Base-by-base conservation (phyloP, 2,113 vertebrate genomes). In the Tenebrosternarchus preto region DNA sequence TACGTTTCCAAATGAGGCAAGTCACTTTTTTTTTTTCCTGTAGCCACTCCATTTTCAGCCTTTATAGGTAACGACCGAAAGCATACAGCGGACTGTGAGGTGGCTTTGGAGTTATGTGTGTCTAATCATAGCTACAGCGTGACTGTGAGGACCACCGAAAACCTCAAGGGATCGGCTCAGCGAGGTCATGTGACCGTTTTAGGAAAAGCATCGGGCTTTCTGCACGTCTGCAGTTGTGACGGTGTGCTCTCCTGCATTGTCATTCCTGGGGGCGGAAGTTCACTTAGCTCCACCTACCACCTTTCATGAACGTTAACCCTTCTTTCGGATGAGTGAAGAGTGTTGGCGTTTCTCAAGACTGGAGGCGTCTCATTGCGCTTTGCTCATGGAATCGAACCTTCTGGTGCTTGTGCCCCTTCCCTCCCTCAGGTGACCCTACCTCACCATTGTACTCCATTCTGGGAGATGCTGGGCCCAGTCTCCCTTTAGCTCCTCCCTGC, bases 41-140 rank as follows among this genome's bases (percentile, higher is more conserved):
- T 8, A 78, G 86, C 80, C 76, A 81, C 78, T 85, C 82, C 39
- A 72, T 59, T 79, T 85, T 66, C 83, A 59, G 90, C 91, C 91
- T 93, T 92, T 93, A 92, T 92, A 93, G 92, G 88, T 90, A 88
- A 81, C 87, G 43, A 60, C 59, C 75, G 69, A 69, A 31, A 61
- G 68, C 31, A 66, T 63, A 76, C 59, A 60, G 60, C 68, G 71
- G 81, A 39, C 31, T 66, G 59, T 16, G 17, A 16, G 57, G 67
- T 76, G 85, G 83, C 77, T 82, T 69, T 83, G 79, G 85, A 89
- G 84, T 91, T 91, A 90, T 84, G 86, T 87, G 66, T 7, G 6
- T 79, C 79, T 82, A 83, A 82, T 82, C 83, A 75, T 55, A 75
- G 84, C 69, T 72, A 81, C 77, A 87, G 86, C 87, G 83, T 88